These are phyloP conservation scores for Epizoanthus ramosus DNA, from an alignment of 92 coral and sea anemone genomes.

Conservation along the genomic window DNA sequence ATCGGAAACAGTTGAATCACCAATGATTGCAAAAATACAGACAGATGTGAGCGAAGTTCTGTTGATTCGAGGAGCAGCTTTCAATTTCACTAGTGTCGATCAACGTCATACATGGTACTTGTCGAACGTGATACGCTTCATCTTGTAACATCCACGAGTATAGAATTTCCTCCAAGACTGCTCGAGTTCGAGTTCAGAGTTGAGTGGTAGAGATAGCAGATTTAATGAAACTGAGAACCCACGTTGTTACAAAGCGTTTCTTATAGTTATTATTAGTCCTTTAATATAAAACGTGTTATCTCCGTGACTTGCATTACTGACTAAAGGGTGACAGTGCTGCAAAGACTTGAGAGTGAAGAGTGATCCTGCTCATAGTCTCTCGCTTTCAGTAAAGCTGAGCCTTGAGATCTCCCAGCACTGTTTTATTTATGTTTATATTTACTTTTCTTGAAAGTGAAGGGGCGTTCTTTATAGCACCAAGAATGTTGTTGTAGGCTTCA, in stretches of 20 bases:
- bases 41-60: not conserved
- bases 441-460: not conserved
- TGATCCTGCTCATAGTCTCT: too few species aligned
- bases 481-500: slow-evolving; percentile 8
- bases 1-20: not conserved
- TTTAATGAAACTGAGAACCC: too few species aligned
- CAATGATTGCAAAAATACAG: not conserved
- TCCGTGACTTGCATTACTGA: too few species aligned
- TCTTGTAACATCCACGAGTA: not conserved
- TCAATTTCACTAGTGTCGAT: slow-evolving; percentile 8
- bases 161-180: slow-evolving; percentile 17
- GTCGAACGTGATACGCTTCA: slow-evolving; percentile 24
- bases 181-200: not conserved
- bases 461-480: not conserved
- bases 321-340: too few species aligned
- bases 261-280: too few species aligned
- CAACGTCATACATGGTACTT: not conserved
- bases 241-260: too few species aligned
- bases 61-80: not conserved
- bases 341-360: too few species aligned
- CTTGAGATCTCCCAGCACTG: not conserved
- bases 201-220: too few species aligned
- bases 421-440: too few species aligned
- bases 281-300: too few species aligned
- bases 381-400: too few species aligned